These are phyloP conservation scores for Fragum whitleyi DNA, from an alignment of 2,888 invertebrate species.

Conservation along the genomic window DNA sequence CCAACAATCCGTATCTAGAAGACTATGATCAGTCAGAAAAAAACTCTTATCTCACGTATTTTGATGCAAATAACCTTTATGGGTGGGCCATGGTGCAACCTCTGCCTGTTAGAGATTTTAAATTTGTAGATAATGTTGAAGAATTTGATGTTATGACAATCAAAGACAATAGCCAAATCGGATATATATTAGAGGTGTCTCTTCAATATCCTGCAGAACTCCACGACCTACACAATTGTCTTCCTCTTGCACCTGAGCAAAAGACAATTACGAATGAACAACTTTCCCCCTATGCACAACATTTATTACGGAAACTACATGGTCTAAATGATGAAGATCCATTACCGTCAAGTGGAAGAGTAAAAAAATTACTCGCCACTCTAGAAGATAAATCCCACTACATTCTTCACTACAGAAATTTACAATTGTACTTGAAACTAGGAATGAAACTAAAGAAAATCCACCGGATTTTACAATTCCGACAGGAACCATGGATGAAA, in stretches of 20 bases:
- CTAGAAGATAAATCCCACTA: too few relatives aligned
- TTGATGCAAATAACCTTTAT: slow-evolving; percentile 46
- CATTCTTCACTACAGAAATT: too few relatives aligned
- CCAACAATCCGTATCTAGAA: slow-evolving; percentile 47
- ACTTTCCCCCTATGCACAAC: too few relatives aligned
- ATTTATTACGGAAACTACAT: slow-evolving; percentile 32
- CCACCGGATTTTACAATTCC: too few relatives aligned
- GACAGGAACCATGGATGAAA: slow-evolving; percentile 84
- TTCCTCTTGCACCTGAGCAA: slow-evolving; percentile 29
- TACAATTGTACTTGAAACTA: slow-evolving; percentile 32
- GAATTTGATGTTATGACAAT: slow-evolving; percentile 30
- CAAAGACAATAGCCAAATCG: slow-evolving; percentile 22
- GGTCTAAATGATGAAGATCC: slow-evolving; percentile 10
- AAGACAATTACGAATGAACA: slow-evolving; percentile 15
- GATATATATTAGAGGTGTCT: slow-evolving; percentile 35
- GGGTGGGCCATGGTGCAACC: slow-evolving; percentile 37
- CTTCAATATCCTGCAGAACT: slow-evolving; percentile 21
- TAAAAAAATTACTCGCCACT: too few relatives aligned
- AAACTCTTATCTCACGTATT: slow-evolving; percentile 35
- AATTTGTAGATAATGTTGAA: slow-evolving; percentile 19
- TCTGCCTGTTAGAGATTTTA: slow-evolving; percentile 22
- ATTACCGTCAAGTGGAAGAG: too few relatives aligned
- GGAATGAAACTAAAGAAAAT: slow-evolving; percentile 70
- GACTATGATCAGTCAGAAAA: slow-evolving; percentile 36
- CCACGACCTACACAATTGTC: slow-evolving; percentile 30